Percentiles rank a stretch among this genome's conserved stretches.
phyloP scores from a whole-genome alignment of 2,888 invertebrate genomes.

The Mythimna lalbum region DNA sequence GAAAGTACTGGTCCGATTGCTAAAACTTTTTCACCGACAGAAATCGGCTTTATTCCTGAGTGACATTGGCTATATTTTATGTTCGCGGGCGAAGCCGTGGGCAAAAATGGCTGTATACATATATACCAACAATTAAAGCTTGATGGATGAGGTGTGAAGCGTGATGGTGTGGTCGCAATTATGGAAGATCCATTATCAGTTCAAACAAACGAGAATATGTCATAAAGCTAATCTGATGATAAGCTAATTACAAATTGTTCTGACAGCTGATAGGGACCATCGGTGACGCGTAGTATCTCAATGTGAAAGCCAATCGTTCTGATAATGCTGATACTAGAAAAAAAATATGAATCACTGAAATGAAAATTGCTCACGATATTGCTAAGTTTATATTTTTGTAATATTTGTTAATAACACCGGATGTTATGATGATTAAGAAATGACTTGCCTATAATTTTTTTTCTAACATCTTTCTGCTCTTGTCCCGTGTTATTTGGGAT shows the following conservation, averaged over 20 bases:
- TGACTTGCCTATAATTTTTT: not conserved
- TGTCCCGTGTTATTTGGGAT: not conserved
- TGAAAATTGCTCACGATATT: conserved; percentile 14
- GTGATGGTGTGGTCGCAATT: not conserved
- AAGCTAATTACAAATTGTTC: conserved; percentile 14
- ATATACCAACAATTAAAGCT: not conserved
- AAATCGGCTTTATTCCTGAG: no score
- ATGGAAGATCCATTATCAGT: not conserved
- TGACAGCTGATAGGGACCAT: conserved; percentile 17
- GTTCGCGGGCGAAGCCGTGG: no score
- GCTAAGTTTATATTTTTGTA: conserved; percentile 3
- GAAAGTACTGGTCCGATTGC: no score
- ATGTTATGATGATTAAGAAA: not conserved
- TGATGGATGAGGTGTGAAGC: not conserved
- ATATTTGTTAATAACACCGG: conserved; percentile 12
- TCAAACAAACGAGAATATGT: conserved; percentile 1
- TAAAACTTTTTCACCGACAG: no score
- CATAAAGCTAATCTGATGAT: not conserved
- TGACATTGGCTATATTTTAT: no score
- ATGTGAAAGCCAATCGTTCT: not conserved
- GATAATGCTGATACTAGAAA: not conserved
- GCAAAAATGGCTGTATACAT: no score
- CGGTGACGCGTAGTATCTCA: not conserved
- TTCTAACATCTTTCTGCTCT: not conserved
- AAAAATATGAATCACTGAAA: conserved; percentile 22